Evolutionary conservation across 2,113 vertebrate species (phyloP).

Genomic region (Poecile atricapillus): DNA sequence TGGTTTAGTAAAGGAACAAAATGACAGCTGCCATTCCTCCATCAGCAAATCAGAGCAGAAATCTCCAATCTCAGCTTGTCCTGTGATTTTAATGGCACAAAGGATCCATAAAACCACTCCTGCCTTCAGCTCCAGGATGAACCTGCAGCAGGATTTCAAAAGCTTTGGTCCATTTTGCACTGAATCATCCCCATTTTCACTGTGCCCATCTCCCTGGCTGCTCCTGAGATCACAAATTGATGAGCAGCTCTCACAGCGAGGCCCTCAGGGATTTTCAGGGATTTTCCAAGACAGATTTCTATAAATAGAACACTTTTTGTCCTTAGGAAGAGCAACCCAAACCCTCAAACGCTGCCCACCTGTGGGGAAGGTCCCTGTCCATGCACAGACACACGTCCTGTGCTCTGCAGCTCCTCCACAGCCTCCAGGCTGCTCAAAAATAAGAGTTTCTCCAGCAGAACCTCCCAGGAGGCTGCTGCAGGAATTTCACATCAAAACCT

Average conservation of each 20-base stretch:
- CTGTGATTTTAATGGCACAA: not conserved
- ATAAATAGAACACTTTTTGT: fast-evolving
- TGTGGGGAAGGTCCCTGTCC: not conserved
- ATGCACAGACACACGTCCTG: not conserved
- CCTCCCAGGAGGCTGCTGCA: not conserved
- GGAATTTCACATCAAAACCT: not conserved
- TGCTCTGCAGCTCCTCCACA: not conserved
- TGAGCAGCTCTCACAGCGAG: fast-evolving
- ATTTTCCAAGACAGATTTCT: not conserved
- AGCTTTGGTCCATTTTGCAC: not conserved
- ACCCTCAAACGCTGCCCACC: not conserved
- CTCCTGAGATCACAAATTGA: not conserved
- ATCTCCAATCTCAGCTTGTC: not conserved
- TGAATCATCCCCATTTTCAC: not conserved
- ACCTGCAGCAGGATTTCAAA: not conserved
- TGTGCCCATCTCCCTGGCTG: not conserved
- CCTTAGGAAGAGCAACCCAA: not conserved
- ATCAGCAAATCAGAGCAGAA: not conserved
- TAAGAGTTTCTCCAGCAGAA: not conserved
- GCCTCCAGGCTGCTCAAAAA: not conserved
- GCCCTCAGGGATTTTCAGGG: not conserved
- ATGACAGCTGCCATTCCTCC: not conserved
- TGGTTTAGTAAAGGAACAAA: not conserved
- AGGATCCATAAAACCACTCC: fast-evolving
- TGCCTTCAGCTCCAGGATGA: not conserved